Percentiles rank a stretch among this genome's conserved stretches.
These are phyloP conservation scores for Dasyurus viverrinus DNA, from an alignment of 2,113 vertebrate genomes.

Conservation along the genomic window DNA sequence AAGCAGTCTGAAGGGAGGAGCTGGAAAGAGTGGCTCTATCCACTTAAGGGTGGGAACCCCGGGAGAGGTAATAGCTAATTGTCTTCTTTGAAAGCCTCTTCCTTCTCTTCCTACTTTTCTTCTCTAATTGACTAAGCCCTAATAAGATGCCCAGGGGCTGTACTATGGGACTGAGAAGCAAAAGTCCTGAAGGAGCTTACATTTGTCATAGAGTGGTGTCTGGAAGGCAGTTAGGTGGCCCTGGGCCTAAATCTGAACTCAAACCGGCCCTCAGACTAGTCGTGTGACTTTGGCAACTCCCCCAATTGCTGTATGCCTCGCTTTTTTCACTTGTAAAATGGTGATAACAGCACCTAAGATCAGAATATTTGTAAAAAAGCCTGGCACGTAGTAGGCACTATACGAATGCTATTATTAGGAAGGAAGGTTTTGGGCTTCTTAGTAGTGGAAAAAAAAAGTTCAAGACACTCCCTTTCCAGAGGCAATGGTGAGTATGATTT, in stretches of 20 bases:
- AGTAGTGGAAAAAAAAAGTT: not conserved
- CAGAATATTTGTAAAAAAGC: not conserved
- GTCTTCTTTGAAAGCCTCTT: not conserved
- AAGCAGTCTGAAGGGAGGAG: not conserved
- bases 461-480: not conserved
- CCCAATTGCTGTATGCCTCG: not conserved
- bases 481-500: not conserved
- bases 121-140: not conserved
- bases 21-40: not conserved
- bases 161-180: not conserved
- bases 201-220: not conserved
- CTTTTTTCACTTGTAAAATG: not conserved
- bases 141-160: not conserved
- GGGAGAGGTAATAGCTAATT: not conserved
- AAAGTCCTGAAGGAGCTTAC: not conserved
- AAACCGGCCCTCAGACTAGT: not conserved
- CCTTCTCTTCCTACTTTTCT: not conserved
- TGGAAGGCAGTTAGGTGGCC: not conserved
- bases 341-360: not conserved
- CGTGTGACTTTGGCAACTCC: not conserved
- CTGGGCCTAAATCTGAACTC: not conserved
- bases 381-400: not conserved
- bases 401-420: not conserved
- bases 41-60: not conserved
- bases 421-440: not conserved